Evolutionary conservation across 2,113 vertebrate genomes (phyloP).

Genomic region (Indicator indicator): DNA sequence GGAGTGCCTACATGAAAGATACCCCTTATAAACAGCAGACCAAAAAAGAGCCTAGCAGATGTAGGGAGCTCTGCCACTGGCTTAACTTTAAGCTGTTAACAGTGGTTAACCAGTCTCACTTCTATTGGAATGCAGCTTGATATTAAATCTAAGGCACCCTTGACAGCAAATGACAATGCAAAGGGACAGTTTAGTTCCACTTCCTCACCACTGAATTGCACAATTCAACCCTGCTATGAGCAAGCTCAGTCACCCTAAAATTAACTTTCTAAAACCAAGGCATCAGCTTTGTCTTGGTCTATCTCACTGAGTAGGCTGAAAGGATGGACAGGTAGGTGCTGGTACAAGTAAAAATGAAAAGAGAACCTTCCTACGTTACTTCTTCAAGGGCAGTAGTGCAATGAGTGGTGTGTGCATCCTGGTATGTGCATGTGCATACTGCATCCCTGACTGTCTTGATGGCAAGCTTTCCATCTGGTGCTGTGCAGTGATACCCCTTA

Average conservation of each 20-base stretch:
- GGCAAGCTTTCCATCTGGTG: background rate
- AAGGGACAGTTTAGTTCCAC: background rate
- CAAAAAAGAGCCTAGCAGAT: background rate
- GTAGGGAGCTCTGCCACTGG: background rate
- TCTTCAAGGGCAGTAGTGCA: background rate
- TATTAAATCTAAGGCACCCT: background rate
- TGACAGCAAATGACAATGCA: background rate
- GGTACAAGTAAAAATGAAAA: background rate
- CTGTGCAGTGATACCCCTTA: background rate
- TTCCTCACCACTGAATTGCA: background rate
- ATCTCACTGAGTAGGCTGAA: background rate
- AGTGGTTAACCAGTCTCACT: background rate
- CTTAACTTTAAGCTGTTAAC: too few relatives aligned
- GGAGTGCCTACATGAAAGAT: background rate
- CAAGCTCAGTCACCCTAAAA: background rate
- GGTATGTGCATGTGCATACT: background rate
- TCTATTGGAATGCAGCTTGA: background rate
- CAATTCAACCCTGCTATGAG: background rate
- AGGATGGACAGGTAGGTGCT: background rate
- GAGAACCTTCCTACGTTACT: background rate
- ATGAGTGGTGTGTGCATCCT: background rate
- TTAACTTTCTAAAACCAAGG: background rate
- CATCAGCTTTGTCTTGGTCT: background rate
- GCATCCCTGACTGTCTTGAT: accelerated
- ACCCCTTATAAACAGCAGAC: background rate